Percentiles rank a stretch among this genome's conserved stretches.
These are phyloP conservation scores for Hestina assimilis DNA, from an alignment of 1,140 invertebrate genomes.

Conservation along the genomic window DNA sequence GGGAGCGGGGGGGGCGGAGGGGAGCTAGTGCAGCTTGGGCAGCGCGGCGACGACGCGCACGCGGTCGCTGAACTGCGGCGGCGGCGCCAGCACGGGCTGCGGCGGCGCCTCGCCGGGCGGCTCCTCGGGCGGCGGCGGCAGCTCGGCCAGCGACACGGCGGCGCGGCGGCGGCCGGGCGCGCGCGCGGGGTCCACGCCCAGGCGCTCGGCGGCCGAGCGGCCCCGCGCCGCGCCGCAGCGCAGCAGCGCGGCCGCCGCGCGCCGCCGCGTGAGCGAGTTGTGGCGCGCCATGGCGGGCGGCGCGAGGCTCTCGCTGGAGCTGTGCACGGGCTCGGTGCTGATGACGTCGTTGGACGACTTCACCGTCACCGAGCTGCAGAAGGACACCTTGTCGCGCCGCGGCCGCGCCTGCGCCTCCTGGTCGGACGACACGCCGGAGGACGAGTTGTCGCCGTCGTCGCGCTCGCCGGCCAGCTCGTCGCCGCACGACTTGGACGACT, in stretches of 20 bases:
- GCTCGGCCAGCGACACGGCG: constrained; percentile 86
- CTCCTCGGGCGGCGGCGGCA: constrained; percentile 89
- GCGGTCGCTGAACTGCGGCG: constrained; percentile 86
- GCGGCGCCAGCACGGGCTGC: constrained; percentile 81
- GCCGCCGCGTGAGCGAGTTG: constrained; percentile 79
- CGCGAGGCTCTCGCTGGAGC: constrained; percentile 64
- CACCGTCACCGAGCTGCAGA: constrained; percentile 73
- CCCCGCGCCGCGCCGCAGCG: constrained; percentile 46
- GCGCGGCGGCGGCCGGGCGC: constrained; percentile 62
- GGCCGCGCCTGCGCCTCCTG: constrained; percentile 80
- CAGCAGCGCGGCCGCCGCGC: constrained; percentile 76
- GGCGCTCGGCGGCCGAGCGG: constrained; percentile 71
- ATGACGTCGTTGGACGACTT: constrained; percentile 77
- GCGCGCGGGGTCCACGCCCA: constrained; percentile 62
- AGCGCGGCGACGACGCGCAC: constrained; percentile 89
- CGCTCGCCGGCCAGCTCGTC: constrained; percentile 83
- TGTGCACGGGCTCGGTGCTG: constrained; percentile 76
- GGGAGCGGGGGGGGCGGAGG: neutral
- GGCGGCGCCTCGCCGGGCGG: constrained; percentile 77
- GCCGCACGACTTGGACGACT: constrained; percentile 90
- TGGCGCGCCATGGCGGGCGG: constrained; percentile 76
- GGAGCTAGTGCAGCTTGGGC: constrained; percentile 79
- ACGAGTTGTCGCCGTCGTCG: constrained; percentile 92
- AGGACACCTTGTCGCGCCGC: constrained; percentile 74
- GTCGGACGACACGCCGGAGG: constrained; percentile 91